Evolutionary conservation across 1,140 invertebrate species (phyloP).

Genomic region (Oedothorax gibbosus): DNA sequence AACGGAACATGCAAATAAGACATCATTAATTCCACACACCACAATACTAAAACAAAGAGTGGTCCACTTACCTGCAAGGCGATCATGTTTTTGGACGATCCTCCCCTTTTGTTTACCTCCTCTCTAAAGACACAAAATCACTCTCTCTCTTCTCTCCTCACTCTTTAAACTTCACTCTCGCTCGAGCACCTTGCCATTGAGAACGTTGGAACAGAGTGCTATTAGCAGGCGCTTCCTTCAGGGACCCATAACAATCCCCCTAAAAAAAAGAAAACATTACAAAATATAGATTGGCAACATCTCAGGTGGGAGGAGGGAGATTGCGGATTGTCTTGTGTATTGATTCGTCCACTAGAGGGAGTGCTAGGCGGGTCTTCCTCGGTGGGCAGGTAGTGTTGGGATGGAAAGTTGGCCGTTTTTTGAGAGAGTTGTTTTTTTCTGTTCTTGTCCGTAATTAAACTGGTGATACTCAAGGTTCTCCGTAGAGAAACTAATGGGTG

Average conservation of each 20-base stretch:
- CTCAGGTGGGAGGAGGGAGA: constrained; percentile 43
- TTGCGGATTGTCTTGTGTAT: constrained; percentile 44
- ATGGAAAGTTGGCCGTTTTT: no score
- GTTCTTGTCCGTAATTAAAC: no score
- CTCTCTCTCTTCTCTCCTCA: constrained; percentile 16
- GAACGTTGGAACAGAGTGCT: neutral
- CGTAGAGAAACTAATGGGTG: no score
- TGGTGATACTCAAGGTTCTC: no score
- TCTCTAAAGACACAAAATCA: neutral
- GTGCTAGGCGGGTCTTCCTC: constrained; percentile 39
- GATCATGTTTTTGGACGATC: constrained; percentile 39
- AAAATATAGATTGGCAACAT: constrained; percentile 48
- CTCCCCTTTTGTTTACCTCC: constrained; percentile 3
- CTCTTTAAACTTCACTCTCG: constrained; percentile 38
- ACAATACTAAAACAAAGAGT: constrained; percentile 1
- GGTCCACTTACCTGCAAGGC: constrained; percentile 37
- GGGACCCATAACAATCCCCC: constrained; percentile 33
- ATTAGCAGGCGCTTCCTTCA: constrained; percentile 38
- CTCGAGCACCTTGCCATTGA: neutral
- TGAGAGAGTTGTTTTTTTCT: no score
- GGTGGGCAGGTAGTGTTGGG: neutral
- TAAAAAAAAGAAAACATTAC: constrained; percentile 3
- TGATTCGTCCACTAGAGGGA: constrained; percentile 57
- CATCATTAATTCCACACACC: no score
- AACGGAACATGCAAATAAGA: no score